These are phyloP conservation scores for Eucriotettix oculatus DNA, from an alignment of 2,888 invertebrate genomes.

Conservation along the genomic window DNA sequence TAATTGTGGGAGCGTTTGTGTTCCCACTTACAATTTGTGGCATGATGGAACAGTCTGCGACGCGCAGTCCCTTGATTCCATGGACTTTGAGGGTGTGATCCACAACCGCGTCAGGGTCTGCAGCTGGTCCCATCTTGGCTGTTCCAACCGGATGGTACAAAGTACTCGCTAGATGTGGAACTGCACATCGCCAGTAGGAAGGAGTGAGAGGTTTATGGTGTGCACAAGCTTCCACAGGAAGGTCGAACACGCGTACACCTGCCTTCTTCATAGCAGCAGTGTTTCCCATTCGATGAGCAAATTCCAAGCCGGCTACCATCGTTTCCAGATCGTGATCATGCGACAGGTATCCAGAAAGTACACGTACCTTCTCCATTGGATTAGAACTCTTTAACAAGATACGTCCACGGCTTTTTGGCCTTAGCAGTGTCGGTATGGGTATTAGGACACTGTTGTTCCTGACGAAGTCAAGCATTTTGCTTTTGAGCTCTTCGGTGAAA, in stretches of 20 bases:
- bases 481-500: slow-evolving; percentile 17
- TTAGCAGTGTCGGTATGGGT: slow-evolving; percentile 59
- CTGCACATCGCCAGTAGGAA: no score
- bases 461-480: slow-evolving; percentile 22
- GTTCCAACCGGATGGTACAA: no score
- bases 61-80: no score
- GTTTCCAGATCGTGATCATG: slow-evolving; percentile 35
- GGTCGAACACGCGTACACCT: slow-evolving; percentile 28
- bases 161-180: no score
- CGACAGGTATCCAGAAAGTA: slow-evolving; percentile 41
- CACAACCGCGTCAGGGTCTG: no score
- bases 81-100: no score
- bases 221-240: slow-evolving; percentile 52
- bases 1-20: no score
- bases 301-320: slow-evolving; percentile 31
- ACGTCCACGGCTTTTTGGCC: slow-evolving; percentile 65
- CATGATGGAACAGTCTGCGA: no score
- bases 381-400: slow-evolving; percentile 59
- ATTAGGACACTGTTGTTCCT: slow-evolving; percentile 69
- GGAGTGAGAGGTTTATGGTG: slow-evolving; percentile 14
- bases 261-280: slow-evolving; percentile 26
- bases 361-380: slow-evolving; percentile 43
- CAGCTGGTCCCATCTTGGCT: no score
- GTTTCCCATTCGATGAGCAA: slow-evolving; percentile 23
- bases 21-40: no score